Conservation (phyloP, 2,888 invertebrate species). For the Ephialtes manifestator region DNA sequence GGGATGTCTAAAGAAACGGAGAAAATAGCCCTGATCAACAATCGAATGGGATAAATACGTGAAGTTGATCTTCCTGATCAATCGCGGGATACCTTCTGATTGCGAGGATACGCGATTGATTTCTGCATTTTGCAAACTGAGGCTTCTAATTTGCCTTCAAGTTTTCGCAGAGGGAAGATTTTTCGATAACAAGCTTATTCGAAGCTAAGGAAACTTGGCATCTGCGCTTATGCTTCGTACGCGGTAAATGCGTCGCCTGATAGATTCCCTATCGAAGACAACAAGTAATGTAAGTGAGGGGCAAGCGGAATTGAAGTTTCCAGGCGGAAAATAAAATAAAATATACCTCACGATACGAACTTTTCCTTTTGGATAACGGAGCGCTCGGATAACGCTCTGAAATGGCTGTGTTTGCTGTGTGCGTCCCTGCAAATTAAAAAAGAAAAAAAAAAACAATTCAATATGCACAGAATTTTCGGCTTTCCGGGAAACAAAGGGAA, state of each 20-base stretch:
- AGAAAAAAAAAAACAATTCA: constrained; percentile 14
- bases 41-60: too few species aligned
- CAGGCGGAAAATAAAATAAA: background rate
- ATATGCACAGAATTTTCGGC: constrained; percentile 40
- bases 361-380: constrained; percentile 43
- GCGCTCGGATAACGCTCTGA: constrained; percentile 28
- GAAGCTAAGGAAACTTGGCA: background rate
- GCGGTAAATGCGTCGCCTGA: background rate
- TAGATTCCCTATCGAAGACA: background rate
- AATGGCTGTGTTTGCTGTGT: constrained; percentile 45
- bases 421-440: constrained; percentile 21
- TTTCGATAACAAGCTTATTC: background rate
- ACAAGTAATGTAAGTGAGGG: background rate
- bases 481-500: constrained; percentile 22
- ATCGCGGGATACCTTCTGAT: background rate
- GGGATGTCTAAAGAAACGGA: too few species aligned
- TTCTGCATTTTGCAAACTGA: background rate
- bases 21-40: too few species aligned
- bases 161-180: background rate
- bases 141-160: background rate
- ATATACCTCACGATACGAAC: constrained; percentile 23
- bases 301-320: constrained; percentile 16
- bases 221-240: constrained; percentile 19
- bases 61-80: too few species aligned
- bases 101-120: background rate